These are phyloP conservation scores for Tadarida brasiliensis DNA, from an alignment of 2,797 vertebrate genomes.

Conservation along the genomic window DNA sequence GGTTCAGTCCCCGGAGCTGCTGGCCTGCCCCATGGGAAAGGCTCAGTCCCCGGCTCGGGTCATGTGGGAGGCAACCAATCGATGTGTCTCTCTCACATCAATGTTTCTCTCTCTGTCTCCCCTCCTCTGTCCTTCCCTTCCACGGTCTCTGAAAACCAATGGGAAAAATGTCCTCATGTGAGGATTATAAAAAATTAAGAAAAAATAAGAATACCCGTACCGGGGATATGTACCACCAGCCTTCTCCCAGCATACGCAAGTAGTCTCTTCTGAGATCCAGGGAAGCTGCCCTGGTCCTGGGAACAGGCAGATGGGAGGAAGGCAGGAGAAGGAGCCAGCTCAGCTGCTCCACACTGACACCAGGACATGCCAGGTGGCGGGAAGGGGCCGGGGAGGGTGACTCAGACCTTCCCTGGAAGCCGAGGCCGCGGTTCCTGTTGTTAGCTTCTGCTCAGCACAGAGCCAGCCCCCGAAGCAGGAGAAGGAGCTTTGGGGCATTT, in stretches of 20 bases:
- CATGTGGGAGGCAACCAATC: too few relatives aligned
- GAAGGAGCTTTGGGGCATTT: neutral
- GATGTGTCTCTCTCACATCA: too few relatives aligned
- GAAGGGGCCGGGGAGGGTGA: neutral
- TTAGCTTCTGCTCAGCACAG: neutral
- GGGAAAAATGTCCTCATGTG: too few relatives aligned
- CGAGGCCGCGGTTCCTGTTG: neutral
- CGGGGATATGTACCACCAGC: conserved; percentile 74
- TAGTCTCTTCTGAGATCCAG: conserved; percentile 74
- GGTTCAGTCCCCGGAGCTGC: conserved; percentile 65
- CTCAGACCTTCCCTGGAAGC: neutral
- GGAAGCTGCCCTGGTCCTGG: neutral
- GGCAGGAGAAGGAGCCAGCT: accelerated
- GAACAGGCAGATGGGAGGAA: neutral
- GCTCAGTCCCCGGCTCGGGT: conserved; percentile 15
- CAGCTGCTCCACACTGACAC: accelerated
- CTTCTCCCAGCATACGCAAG: conserved; percentile 69
- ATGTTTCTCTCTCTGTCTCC: too few relatives aligned
- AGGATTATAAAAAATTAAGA: too few relatives aligned
- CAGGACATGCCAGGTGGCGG: neutral
- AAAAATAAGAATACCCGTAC: conserved; percentile 62
- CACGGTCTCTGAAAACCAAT: too few relatives aligned
- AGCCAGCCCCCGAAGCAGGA: neutral
- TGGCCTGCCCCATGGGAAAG: conserved; percentile 84
- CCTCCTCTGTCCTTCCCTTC: too few relatives aligned